Conservation (phyloP, 2,113 vertebrate genomes). For the Otolemur garnettii region DNA sequence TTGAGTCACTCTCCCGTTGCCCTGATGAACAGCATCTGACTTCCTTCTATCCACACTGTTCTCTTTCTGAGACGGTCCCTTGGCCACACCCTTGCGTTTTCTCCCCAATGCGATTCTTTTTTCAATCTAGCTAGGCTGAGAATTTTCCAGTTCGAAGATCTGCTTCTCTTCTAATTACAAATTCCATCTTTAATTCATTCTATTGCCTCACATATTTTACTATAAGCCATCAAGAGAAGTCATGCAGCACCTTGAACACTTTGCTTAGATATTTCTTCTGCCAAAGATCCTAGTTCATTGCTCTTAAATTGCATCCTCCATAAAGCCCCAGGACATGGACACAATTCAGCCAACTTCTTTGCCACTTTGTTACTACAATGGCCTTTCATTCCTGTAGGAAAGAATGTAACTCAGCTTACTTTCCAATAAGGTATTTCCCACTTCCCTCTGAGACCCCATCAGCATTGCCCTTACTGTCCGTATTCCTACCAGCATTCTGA, state of each 20-base stretch:
- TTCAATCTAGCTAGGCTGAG: neutral
- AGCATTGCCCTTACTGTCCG: neutral
- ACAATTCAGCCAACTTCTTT: neutral
- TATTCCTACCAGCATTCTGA: neutral
- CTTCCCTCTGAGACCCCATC: neutral
- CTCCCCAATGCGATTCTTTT: neutral
- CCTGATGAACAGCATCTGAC: neutral
- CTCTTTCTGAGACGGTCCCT: neutral
- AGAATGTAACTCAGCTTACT: neutral
- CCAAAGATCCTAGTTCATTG: neutral
- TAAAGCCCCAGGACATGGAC: neutral
- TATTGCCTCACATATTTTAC: slow-evolving; percentile 12
- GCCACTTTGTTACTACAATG: neutral
- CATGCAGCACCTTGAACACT: too few species aligned
- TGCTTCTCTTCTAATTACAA: neutral
- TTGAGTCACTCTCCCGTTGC: neutral
- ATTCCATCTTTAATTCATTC: slow-evolving; percentile 41
- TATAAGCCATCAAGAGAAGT: neutral
- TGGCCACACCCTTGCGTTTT: neutral
- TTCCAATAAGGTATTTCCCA: neutral
- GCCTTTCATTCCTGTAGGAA: neutral
- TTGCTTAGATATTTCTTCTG: neutral
- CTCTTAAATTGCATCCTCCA: neutral
- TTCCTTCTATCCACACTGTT: neutral
- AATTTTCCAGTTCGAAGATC: neutral